Evolutionary conservation across 1,140 invertebrate species (phyloP).

Genomic region (Heterodera carotae): DNA sequence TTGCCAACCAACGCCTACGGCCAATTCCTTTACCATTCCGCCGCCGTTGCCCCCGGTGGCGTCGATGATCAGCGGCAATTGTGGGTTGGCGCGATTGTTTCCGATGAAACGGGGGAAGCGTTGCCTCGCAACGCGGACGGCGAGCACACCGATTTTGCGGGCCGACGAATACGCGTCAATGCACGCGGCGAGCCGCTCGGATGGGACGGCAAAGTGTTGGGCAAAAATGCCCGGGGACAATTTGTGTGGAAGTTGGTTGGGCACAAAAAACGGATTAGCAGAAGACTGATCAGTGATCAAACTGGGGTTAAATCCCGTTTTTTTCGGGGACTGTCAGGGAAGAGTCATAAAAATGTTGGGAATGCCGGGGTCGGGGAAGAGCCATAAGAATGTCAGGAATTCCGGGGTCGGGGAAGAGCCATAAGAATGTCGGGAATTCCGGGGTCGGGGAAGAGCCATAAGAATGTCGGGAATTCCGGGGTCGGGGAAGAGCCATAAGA

Average conservation of each 20-base stretch:
- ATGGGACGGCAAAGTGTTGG: slow-evolving; percentile 38
- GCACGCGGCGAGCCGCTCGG: slow-evolving; percentile 36
- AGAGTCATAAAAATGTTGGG: too few relatives aligned
- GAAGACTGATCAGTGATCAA: neutral
- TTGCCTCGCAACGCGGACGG: slow-evolving; percentile 12
- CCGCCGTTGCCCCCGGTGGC: slow-evolving; percentile 10
- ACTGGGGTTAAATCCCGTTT: too few relatives aligned
- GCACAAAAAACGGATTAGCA: slow-evolving; percentile 28
- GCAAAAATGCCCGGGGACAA: slow-evolving; percentile 9
- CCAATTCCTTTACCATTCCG: slow-evolving; percentile 46
- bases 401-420: too few relatives aligned
- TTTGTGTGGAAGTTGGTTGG: slow-evolving; percentile 15
- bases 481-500: too few relatives aligned
- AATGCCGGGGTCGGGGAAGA: too few relatives aligned
- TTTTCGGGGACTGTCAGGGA: too few relatives aligned
- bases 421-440: too few relatives aligned
- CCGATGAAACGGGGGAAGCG: neutral
- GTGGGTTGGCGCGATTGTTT: neutral
- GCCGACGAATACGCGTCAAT: neutral
- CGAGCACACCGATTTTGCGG: neutral
- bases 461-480: too few relatives aligned
- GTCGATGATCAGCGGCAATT: neutral
- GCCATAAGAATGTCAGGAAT: too few relatives aligned
- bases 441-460: too few relatives aligned
- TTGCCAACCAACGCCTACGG: slow-evolving; percentile 42